Evolutionary conservation across 2,888 invertebrate genomes (phyloP), one percentile per base, ranked within the genome.

Genomic region (Aromia moschata): DNA sequence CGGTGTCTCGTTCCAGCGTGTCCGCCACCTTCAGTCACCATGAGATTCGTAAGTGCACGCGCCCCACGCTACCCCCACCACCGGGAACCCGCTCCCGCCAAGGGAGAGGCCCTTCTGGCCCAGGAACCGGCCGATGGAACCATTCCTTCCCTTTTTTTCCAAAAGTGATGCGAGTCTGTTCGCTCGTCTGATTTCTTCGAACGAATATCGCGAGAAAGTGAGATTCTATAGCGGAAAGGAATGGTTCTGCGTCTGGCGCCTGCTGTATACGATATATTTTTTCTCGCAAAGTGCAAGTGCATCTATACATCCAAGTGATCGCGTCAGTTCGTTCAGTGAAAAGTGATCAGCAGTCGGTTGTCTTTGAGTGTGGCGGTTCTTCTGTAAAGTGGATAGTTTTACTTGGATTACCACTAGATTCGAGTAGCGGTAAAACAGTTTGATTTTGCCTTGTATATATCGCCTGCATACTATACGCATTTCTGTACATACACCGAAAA

Each of bases 1-100:
- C 38, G 47, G 60, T 60, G 60, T 56, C 44, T 43, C 51, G 31
- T 33, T 9, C 10, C 47, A 53, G 56, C 56, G 60, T 60, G 47
- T 55, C 49, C 1, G 11, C 37, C 18, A 49, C 49, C 38, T 20
- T 38, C 49, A 49, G 58, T 60, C 68, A 63, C 58, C 63, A 70
- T 70, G 70, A 70, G 64, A 70, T 60, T 70, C 51, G 70, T 70
- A 70, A 70, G 70, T 70, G 62, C 47, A 33, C 53, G 57, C 46
- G 56, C 37, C n/a, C 38, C 10, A 15, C 2, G 55, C 25, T 30
- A 7, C 25, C 45, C 45, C 38, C 41, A 30, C 38, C 25, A 25
- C 4, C 3, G 25, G 25, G 25, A 25, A 25, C 3, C 3, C 25
- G 4, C 3, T 25, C 25, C 25, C 25, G 3, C 7, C 4, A 25